Base-by-base conservation (phyloP, 2,797 vertebrate species). In the Halcyon badia region DNA sequence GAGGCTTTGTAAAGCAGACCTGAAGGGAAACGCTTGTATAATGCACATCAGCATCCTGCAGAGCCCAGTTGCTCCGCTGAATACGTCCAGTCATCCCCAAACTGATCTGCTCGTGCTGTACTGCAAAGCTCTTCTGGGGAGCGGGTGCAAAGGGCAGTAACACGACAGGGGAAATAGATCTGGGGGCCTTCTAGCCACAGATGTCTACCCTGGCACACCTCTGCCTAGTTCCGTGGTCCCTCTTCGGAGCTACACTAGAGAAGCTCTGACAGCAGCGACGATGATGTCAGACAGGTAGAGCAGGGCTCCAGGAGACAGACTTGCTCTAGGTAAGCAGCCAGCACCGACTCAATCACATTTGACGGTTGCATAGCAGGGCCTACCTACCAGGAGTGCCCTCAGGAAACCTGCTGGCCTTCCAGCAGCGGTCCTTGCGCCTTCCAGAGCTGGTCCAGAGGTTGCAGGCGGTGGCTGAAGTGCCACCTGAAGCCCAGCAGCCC, bases 341-440 rank as follows among this genome's bases (percentile, higher is more conserved):
- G n/a, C 60, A 5, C 37, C 39, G 62, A 65, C 9, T 30, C 1
- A 24, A 5, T 30, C 5, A 0, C 0, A 1, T 68, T 3, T 46
- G 52, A 2, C 51, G 28, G 30, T 20, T 42, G 37, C 80, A 24
- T 83, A 39, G 65, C 64, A 78, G 51, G 31, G 61, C 71, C 58
- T 84, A 16, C 31, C n/a, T n/a, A 4, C 31, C 48, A 80, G 44
- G 31, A 90, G 49, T 6, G 19, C 57, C 52, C 8, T 14, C 42
- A 41, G 39, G 24, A 91, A 81, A 37, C 8, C 22, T 25, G 11
- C 46, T 62, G 54, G 28, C 56, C 46, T 14, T 10, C 21, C 72
- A 83, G 21, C 15, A 15, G 25, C 2, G 11, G 18, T 62, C 72
- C 61, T 28, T 6, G 20, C 35, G 52, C 33, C 90, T 91, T 77